Evolutionary conservation across 2,797 vertebrate species (phyloP).

Genomic region (Lepilemur ruficaudatus): DNA sequence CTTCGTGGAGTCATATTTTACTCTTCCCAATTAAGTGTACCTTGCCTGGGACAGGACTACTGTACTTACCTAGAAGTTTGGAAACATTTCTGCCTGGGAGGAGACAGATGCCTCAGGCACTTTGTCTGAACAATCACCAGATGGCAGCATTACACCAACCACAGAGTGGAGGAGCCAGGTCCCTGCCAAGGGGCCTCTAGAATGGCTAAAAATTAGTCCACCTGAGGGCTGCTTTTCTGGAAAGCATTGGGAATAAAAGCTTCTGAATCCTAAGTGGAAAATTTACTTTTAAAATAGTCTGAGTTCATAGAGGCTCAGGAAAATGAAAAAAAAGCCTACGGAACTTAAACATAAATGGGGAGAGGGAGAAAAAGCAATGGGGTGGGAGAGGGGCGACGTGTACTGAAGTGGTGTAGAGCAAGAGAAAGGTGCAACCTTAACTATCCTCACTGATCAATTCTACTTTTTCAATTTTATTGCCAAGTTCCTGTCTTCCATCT

Average conservation of each 20-base stretch:
- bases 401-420: not conserved
- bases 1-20: not conserved
- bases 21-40: not conserved
- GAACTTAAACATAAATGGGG: not conserved
- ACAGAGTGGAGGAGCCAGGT: not conserved
- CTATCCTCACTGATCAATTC: not conserved
- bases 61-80: not conserved
- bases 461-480: not conserved
- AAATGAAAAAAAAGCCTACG: not conserved
- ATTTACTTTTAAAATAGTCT: not conserved
- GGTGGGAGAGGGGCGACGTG: not conserved
- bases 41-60: not conserved
- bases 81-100: not conserved
- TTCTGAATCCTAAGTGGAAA: not conserved
- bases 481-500: not conserved
- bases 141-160: constrained; percentile 82
- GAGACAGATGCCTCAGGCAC: not conserved
- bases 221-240: not conserved
- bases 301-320: not conserved
- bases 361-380: not conserved
- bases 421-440: not conserved
- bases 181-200: not conserved
- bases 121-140: constrained; percentile 71
- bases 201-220: not conserved
- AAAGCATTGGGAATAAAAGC: not conserved